Evolutionary conservation across 2,888 invertebrate genomes (phyloP).

Genomic region (Eugnorisma glareosa): DNA sequence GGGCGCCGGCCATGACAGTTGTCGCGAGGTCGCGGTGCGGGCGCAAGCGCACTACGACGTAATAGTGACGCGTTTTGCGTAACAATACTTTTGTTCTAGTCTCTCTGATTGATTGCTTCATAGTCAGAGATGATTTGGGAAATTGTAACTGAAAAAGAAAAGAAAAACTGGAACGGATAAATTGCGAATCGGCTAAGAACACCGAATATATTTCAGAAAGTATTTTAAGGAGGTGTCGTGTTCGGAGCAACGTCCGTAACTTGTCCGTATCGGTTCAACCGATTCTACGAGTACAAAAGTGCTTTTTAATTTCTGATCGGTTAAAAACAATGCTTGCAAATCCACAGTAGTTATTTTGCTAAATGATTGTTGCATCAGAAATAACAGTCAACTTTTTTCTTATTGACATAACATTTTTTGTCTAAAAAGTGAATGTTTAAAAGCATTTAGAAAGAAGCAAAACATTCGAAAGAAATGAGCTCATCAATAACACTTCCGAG

Average conservation of each 20-base stretch:
- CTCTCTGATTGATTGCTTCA: constrained; percentile 40
- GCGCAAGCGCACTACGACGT: constrained; percentile 66
- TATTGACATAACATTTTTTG: constrained; percentile 3
- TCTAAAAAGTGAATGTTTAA: constrained; percentile 27
- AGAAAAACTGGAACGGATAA: not conserved
- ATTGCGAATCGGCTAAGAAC: not conserved
- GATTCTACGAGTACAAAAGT: not conserved
- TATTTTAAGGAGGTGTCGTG: not conserved
- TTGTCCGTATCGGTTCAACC: not conserved
- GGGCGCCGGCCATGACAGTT: constrained; percentile 62
- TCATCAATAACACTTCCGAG: constrained; percentile 10
- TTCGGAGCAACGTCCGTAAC: not conserved
- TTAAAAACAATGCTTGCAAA: not conserved
- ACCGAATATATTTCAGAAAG: not conserved
- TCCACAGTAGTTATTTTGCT: not conserved
- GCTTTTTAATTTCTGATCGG: not conserved
- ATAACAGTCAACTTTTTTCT: not conserved
- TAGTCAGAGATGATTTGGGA: constrained; percentile 22
- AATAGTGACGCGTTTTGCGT: constrained; percentile 75
- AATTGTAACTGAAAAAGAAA: not conserved
- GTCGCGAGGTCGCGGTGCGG: constrained; percentile 51
- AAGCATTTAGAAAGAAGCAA: constrained; percentile 23
- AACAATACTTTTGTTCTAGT: constrained; percentile 65
- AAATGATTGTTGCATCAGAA: constrained; percentile 1
- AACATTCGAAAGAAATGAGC: not conserved